Conservation (phyloP, 2,113 vertebrate species). For the Pholis gunnellus region DNA sequence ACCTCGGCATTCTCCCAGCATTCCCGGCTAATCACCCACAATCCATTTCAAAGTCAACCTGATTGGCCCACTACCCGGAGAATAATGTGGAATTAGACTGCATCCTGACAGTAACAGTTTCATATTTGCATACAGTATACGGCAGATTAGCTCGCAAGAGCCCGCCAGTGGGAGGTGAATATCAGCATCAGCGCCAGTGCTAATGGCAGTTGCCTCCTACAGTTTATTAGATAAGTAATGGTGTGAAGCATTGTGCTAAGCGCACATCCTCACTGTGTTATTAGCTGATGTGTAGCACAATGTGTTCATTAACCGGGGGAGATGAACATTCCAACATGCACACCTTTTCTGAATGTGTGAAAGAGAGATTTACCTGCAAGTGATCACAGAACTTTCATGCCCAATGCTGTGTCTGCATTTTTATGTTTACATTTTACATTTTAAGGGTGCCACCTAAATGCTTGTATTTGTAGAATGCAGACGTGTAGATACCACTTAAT, state of each 20-base stretch:
- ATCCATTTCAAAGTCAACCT: slow-evolving; percentile 87
- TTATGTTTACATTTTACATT: not conserved
- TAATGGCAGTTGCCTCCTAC: slow-evolving; percentile 77
- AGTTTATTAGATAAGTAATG: slow-evolving; percentile 83
- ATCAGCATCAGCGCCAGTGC: slow-evolving; percentile 65
- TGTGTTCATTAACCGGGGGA: slow-evolving; percentile 71
- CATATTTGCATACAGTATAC: slow-evolving; percentile 82
- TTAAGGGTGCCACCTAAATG: slow-evolving; percentile 14
- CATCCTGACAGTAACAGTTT: slow-evolving; percentile 81
- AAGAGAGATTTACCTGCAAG: slow-evolving; percentile 32
- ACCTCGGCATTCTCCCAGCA: slow-evolving; percentile 78
- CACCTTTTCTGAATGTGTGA: slow-evolving; percentile 41
- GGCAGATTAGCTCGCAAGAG: slow-evolving; percentile 74
- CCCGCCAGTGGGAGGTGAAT: slow-evolving; percentile 72
- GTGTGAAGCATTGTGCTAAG: slow-evolving; percentile 75
- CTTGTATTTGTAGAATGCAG: slow-evolving; percentile 23
- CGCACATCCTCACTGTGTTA: slow-evolving; percentile 66
- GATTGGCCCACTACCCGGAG: slow-evolving; percentile 81
- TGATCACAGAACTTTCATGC: slow-evolving; percentile 16
- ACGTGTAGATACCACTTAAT: slow-evolving; percentile 42
- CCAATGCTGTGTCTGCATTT: slow-evolving; percentile 10
- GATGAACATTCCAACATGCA: slow-evolving; percentile 52
- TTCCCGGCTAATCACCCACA: slow-evolving; percentile 83
- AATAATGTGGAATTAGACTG: slow-evolving; percentile 82
- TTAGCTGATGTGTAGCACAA: slow-evolving; percentile 71